These are phyloP conservation scores for Candoia aspera DNA, from an alignment of 2,113 vertebrate genomes.

Conservation along the genomic window DNA sequence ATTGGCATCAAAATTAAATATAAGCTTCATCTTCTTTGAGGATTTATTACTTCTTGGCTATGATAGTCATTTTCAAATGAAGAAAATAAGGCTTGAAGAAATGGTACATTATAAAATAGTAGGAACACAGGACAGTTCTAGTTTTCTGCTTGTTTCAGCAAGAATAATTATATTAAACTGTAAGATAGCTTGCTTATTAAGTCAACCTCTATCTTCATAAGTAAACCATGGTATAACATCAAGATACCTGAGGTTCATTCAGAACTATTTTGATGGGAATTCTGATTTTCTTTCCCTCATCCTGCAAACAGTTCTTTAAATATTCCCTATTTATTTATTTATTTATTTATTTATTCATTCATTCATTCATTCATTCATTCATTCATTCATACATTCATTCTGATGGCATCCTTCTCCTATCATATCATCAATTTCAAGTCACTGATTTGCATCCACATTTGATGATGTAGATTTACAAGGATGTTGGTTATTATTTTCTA, in stretches of 20 bases:
- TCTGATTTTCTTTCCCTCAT: background rate
- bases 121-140: background rate
- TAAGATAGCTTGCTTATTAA: background rate
- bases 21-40: background rate
- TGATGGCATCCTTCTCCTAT: background rate
- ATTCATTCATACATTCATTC: too few relatives aligned
- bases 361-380: too few relatives aligned
- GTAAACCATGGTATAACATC: background rate
- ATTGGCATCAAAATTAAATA: conserved; percentile 11
- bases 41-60: background rate
- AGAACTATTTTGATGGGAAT: background rate
- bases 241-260: background rate
- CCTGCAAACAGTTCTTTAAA: background rate
- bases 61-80: background rate
- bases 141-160: background rate
- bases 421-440: background rate
- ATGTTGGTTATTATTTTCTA: background rate
- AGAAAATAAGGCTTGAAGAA: background rate
- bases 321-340: background rate
- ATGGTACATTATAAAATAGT: background rate
- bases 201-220: background rate
- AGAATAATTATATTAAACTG: background rate
- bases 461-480: background rate
- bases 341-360: too few relatives aligned
- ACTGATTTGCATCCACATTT: background rate